Base-by-base conservation (phyloP, 2,888 invertebrate genomes). In the Pseudococcus jackbeardsleyi region DNA sequence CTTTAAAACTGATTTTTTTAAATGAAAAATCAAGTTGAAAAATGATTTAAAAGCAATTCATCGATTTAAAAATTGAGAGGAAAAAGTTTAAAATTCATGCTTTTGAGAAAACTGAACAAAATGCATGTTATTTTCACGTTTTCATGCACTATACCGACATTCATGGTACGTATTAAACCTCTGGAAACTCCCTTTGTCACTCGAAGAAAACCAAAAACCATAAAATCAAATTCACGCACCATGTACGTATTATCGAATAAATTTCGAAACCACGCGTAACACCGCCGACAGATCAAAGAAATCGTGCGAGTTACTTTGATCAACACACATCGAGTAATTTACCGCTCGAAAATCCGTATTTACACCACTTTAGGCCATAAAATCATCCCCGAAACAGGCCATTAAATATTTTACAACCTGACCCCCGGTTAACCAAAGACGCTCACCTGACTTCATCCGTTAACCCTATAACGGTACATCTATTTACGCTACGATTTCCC, bases 331-430 rank as follows among this genome's bases (percentile, higher is more conserved):
- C 5, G 19, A 19, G 11, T 59, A 59, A 59, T 59, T 59, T 19
- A 19, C 19, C 19, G 15, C 15, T 17, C 19, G 1, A 0, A 19
- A 19, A 19, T 19, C 11, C 19, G 19, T 59, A 59, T 19, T 59
- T n/a, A 72, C 68, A 72, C 68, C 68, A 64, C 64, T 64, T 77
- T 17, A 79, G 42, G 42, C 15, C 79, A 26, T 79, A 79, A 79
- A 79, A 79, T 42, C 42, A n/a, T 42, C 26, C 42, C 42, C n/a
- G 12, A 79, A 72, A 79, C 79, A 42, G 26, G 79, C 42, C 79
- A 42, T 79, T 79, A 79, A 79, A 79, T 79, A 42, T 42, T 79
- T 79, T 79, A 79, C 79, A 42, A 79, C 79, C 15, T 17, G 9
- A 42, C 42, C 42, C 79, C 42, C 15, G 26, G 26, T 33, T 33